Conservation (phyloP, 1,140 invertebrate species). For the Brachionus koreanus region DNA sequence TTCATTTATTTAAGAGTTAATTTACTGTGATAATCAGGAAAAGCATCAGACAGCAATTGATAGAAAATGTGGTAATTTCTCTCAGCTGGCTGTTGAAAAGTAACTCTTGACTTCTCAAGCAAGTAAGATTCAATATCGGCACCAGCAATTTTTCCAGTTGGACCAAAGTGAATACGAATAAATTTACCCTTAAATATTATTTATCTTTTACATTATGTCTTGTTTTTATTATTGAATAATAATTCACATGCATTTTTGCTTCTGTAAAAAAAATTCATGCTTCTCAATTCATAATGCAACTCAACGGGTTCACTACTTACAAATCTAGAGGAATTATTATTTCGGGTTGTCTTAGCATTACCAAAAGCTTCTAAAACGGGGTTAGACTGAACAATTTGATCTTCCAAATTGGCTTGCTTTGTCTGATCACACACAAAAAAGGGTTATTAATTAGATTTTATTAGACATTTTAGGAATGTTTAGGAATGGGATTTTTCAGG, state of each 20-base stretch:
- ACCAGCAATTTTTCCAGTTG: constrained; percentile 96
- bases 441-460: neutral
- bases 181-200: constrained; percentile 69
- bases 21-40: too few species aligned
- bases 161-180: constrained; percentile 99
- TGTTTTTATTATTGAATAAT: too few species aligned
- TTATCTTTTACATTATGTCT: too few species aligned
- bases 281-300: neutral
- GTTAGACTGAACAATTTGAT: constrained; percentile 98
- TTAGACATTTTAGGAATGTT: neutral
- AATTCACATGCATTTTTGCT: neutral
- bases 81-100: constrained; percentile 91
- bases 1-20: too few species aligned
- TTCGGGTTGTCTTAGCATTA: constrained; percentile 99
- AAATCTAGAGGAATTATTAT: constrained; percentile 93
- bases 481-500: neutral
- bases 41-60: too few species aligned
- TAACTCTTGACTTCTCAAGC: constrained; percentile 99
- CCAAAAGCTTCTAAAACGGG: constrained; percentile 98
- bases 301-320: constrained; percentile 46
- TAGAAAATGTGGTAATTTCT: constrained; percentile 99
- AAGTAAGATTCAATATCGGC: constrained; percentile 99
- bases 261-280: neutral
- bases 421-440: constrained; percentile 19
- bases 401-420: constrained; percentile 64